Percentiles rank a stretch among this genome's conserved stretches.
phyloP scores from a whole-genome alignment of 2,888 invertebrate genomes.

The Neuroscelio doddi region DNA sequence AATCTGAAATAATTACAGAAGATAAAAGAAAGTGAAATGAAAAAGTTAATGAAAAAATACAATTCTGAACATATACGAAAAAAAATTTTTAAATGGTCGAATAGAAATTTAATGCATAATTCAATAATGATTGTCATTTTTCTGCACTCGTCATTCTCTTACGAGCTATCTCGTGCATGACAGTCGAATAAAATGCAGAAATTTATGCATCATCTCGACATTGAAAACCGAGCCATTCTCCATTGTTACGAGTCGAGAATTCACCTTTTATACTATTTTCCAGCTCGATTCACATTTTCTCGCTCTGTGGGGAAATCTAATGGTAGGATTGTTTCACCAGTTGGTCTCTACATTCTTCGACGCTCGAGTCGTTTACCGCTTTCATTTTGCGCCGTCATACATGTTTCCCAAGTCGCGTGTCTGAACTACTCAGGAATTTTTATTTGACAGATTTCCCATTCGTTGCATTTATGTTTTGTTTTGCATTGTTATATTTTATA shows the following conservation, averaged over 20 bases:
- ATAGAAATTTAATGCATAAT: slow-evolving; percentile 13
- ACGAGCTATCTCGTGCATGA: neutral
- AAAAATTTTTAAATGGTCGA: neutral
- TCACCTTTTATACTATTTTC: slow-evolving; percentile 30
- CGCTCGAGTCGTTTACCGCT: slow-evolving; percentile 2
- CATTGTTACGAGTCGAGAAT: slow-evolving; percentile 27
- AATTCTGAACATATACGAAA: too few relatives aligned
- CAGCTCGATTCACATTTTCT: slow-evolving; percentile 32
- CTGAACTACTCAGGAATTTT: too few relatives aligned
- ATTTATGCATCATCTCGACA: slow-evolving; percentile 7
- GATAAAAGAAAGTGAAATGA: too few relatives aligned
- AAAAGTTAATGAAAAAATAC: too few relatives aligned
- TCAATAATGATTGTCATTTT: slow-evolving; percentile 15
- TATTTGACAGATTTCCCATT: too few relatives aligned
- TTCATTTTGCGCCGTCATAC: too few relatives aligned
- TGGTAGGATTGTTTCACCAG: slow-evolving; percentile 28
- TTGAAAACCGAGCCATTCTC: slow-evolving; percentile 15
- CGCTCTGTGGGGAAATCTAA: slow-evolving; percentile 32
- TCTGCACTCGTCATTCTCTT: neutral
- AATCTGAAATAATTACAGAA: too few relatives aligned
- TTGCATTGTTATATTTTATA: too few relatives aligned
- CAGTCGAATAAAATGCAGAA: neutral
- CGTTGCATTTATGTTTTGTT: too few relatives aligned
- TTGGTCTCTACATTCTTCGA: slow-evolving; percentile 8
- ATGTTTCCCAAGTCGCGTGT: too few relatives aligned